These are phyloP conservation scores for Drosophila mimetica DNA, from an alignment of 2,888 invertebrate genomes.

Conservation along the genomic window DNA sequence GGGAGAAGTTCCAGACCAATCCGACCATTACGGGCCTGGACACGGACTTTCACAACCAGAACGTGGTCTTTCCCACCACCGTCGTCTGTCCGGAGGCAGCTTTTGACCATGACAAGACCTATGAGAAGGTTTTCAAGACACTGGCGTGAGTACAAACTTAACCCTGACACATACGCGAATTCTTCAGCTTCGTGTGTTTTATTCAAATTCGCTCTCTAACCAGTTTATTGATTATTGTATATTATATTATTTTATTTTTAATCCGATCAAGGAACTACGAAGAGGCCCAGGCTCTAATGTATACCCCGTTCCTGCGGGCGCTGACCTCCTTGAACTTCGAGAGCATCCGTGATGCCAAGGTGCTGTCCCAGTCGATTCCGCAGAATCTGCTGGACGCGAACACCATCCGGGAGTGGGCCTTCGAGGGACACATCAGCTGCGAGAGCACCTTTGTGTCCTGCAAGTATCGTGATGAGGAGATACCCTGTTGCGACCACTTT, in stretches of 20 bases:
- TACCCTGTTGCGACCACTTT: conserved; percentile 88
- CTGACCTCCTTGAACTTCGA: conserved; percentile 84
- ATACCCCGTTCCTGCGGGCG: conserved; percentile 82
- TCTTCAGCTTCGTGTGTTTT: too few relatives aligned
- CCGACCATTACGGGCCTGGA: conserved; percentile 93
- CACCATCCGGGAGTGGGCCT: conserved; percentile 79
- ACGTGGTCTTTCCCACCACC: conserved; percentile 90
- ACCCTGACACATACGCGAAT: neutral
- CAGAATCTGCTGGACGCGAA: conserved; percentile 60
- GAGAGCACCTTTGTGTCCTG: conserved; percentile 87
- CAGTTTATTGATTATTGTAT: too few relatives aligned
- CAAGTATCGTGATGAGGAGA: conserved; percentile 88
- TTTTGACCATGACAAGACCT: conserved; percentile 85
- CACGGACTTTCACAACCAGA: conserved; percentile 92
- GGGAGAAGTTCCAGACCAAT: conserved; percentile 93
- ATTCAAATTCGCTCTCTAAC: too few relatives aligned
- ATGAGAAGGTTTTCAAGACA: conserved; percentile 72
- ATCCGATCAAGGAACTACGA: conserved; percentile 64
- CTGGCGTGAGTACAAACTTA: conserved; percentile 70
- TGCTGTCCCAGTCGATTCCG: conserved; percentile 64
- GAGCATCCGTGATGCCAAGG: conserved; percentile 77
- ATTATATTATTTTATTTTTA: neutral
- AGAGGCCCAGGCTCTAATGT: conserved; percentile 54
- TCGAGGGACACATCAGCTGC: conserved; percentile 84
- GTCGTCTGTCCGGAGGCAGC: conserved; percentile 87